A percentile compares a stretch with the other conserved stretches of the same genome.
These are phyloP conservation scores for Chrysodeixis includens DNA, from an alignment of 2,888 invertebrate species.

Conservation along the genomic window DNA sequence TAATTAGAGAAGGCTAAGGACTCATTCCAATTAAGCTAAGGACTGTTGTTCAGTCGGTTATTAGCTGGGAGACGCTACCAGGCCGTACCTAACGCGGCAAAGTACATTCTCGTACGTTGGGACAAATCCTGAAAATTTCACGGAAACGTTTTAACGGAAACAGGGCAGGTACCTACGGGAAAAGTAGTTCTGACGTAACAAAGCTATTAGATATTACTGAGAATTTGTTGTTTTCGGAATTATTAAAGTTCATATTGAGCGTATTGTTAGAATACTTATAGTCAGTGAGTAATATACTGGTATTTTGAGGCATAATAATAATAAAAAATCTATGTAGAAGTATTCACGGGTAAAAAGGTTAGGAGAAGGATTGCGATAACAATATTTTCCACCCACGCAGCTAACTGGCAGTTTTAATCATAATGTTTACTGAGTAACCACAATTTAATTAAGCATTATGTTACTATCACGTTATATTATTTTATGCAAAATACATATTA, in stretches of 20 bases:
- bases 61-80: not conserved
- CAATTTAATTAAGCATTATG: too few species aligned
- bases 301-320: too few species aligned
- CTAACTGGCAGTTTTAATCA: too few species aligned
- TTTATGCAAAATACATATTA: too few species aligned
- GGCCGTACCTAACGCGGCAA: not conserved
- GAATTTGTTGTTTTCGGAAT: not conserved
- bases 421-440: too few species aligned
- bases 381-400: too few species aligned
- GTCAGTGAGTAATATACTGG: too few species aligned
- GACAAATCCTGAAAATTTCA: conserved; percentile 1
- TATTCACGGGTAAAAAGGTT: too few species aligned
- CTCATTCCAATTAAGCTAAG: conserved; percentile 15
- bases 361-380: too few species aligned
- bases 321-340: too few species aligned
- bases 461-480: too few species aligned
- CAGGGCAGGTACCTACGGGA: not conserved
- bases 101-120: conserved; percentile 2
- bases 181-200: not conserved
- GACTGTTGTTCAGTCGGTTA: conserved; percentile 18
- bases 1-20: conserved; percentile 34
- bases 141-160: not conserved
- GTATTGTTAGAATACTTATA: too few species aligned
- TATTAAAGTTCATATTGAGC: not conserved
- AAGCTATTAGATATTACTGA: not conserved